Conservation (phyloP, 2,888 invertebrate species). For the Nemotelus nigrinus region DNA sequence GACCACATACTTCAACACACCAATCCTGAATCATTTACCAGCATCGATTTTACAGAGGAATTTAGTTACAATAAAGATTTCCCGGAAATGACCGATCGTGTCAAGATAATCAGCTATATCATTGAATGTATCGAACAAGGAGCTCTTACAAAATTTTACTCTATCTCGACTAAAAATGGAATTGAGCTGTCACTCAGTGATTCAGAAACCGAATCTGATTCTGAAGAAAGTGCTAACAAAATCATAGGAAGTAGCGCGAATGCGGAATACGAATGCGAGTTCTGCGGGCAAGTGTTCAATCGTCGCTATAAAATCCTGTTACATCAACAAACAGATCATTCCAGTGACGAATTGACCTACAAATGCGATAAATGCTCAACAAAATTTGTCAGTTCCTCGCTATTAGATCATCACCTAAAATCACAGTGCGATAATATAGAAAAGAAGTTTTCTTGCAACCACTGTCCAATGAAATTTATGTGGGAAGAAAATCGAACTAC, state of each 20-base stretch:
- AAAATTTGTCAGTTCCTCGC: constrained; percentile 67
- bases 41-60: constrained; percentile 53
- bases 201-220: constrained; percentile 62
- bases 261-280: constrained; percentile 53
- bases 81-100: no score
- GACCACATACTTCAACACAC: constrained; percentile 56
- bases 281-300: constrained; percentile 57
- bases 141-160: constrained; percentile 55
- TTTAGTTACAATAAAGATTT: not conserved
- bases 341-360: constrained; percentile 66
- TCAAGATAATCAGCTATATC: constrained; percentile 30
- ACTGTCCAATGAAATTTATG: constrained; percentile 61
- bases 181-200: constrained; percentile 61
- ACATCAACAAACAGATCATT: constrained; percentile 60
- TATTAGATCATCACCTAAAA: constrained; percentile 68
- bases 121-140: constrained; percentile 33
- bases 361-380: constrained; percentile 68
- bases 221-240: constrained; percentile 24
- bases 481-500: constrained; percentile 60
- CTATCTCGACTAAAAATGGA: constrained; percentile 58
- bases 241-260: not conserved
- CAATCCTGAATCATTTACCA: constrained; percentile 50
- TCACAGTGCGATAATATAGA: constrained; percentile 60
- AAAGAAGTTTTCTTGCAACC: constrained; percentile 58
- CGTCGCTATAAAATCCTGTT: constrained; percentile 59